Evolutionary conservation across 1,140 invertebrate genomes (phyloP).

Genomic region (Ditylenchus dipsaci): DNA sequence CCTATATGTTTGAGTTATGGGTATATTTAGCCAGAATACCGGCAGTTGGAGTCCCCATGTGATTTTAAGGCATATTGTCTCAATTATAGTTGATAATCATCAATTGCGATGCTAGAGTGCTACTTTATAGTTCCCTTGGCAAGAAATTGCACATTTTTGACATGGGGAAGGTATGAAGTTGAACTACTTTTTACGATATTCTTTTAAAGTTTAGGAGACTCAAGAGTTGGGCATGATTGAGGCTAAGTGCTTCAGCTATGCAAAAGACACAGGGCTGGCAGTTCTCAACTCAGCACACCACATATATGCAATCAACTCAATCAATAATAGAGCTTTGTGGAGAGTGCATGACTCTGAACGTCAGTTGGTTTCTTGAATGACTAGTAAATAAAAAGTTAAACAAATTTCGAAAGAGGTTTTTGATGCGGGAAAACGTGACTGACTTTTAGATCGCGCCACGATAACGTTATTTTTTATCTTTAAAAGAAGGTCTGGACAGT

Average conservation of each 20-base stretch:
- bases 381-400: not conserved
- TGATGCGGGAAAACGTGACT: too few relatives aligned
- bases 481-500: too few relatives aligned
- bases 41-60: too few relatives aligned
- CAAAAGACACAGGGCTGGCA: conserved; percentile 28
- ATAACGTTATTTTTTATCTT: too few relatives aligned
- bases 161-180: conserved; percentile 22
- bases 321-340: conserved; percentile 25
- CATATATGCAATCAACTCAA: conserved; percentile 27
- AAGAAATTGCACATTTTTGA: conserved; percentile 14
- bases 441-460: too few relatives aligned
- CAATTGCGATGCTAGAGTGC: conserved; percentile 6
- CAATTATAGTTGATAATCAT: conserved; percentile 21
- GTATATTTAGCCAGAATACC: too few relatives aligned
- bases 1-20: too few relatives aligned
- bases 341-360: conserved; percentile 7
- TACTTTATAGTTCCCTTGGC: conserved; percentile 25
- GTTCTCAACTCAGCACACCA: conserved; percentile 25
- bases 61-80: not conserved
- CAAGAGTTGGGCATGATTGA: conserved; percentile 16
- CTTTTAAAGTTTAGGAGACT: conserved; percentile 18
- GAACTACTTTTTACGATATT: not conserved
- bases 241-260: conserved; percentile 18
- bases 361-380: conserved; percentile 11
- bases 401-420: too few relatives aligned